Conservation (phyloP, 2,888 invertebrate genomes). For the Urechis unicinctus region DNA sequence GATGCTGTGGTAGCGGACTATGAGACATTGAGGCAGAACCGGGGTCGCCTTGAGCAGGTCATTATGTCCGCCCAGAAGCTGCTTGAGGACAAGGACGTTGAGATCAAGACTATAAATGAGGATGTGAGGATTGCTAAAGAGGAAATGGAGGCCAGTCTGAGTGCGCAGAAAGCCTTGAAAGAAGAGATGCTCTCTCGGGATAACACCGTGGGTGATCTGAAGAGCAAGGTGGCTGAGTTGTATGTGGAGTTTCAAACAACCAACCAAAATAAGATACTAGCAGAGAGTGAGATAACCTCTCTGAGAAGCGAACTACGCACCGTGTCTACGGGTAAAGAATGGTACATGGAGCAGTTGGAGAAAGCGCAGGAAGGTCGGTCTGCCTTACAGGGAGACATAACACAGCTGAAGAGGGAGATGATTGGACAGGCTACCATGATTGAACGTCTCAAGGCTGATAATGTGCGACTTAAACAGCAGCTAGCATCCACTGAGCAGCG, state of each 20-base stretch:
- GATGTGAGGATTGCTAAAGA: conserved; percentile 46
- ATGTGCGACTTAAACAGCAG: conserved; percentile 36
- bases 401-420: conserved; percentile 16
- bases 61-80: conserved; percentile 43
- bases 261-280: conserved; percentile 47
- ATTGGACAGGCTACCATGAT: conserved; percentile 39
- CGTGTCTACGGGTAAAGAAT: conserved; percentile 48
- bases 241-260: conserved; percentile 51
- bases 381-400: conserved; percentile 42
- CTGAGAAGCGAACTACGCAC: conserved; percentile 47
- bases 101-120: conserved; percentile 41
- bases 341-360: conserved; percentile 52
- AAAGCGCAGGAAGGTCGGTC: conserved; percentile 45
- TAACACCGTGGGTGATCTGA: conserved; percentile 45
- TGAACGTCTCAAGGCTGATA: conserved; percentile 48
- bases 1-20: conserved; percentile 33
- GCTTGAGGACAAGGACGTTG: conserved; percentile 45
- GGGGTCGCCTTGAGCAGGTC: conserved; percentile 38
- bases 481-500: conserved; percentile 48
- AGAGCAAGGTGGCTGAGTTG: conserved; percentile 52
- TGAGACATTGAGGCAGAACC: conserved; percentile 33
- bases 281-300: conserved; percentile 46
- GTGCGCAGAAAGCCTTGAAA: conserved; percentile 45
- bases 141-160: conserved; percentile 41
- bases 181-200: conserved; percentile 48